Percentiles rank a stretch among this genome's conserved stretches.
Evolutionary conservation across 2,888 invertebrate genomes (phyloP).

Genomic region (Timandra comae): DNA sequence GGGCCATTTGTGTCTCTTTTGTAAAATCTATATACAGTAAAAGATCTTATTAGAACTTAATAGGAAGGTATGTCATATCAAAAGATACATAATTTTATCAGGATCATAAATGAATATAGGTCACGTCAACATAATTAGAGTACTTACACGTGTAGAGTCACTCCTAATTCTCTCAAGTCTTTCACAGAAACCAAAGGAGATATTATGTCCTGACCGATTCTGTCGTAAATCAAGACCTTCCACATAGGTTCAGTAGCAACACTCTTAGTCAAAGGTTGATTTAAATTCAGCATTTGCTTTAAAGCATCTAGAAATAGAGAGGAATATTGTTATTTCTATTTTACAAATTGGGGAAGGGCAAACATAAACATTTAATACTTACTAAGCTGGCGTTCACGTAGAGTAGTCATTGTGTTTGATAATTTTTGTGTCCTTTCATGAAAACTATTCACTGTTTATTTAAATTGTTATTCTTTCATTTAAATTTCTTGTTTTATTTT

Average conservation of each 20-base stretch:
- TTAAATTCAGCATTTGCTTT: conserved; percentile 96
- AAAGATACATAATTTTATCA: no score
- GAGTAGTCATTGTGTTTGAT: conserved; percentile 74
- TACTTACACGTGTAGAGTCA: conserved; percentile 97
- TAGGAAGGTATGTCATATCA: no score
- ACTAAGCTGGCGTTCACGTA: conserved; percentile 85
- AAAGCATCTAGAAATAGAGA: no score
- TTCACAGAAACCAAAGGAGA: conserved; percentile 97
- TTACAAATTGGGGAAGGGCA: no score
- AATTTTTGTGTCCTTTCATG: conserved; percentile 21
- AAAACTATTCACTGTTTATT: conserved; percentile 6
- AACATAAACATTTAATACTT: conserved; percentile 32
- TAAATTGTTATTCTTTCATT: not conserved
- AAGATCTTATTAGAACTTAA: no score
- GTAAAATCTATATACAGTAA: no score
- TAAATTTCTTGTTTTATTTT: conserved; percentile 6
- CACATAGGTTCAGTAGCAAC: conserved; percentile 92
- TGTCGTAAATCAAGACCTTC: conserved; percentile 98
- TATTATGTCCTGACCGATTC: conserved; percentile 98
- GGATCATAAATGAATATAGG: no score
- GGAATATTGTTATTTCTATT: conserved; percentile 5
- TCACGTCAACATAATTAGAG: no score
- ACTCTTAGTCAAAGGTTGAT: conserved; percentile 85
- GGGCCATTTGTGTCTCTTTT: no score
- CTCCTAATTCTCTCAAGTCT: conserved; percentile 95